Evolutionary conservation across 2,113 vertebrate genomes (phyloP), one percentile per base, ranked within the genome.

Genomic region (Myiagra hebetior): DNA sequence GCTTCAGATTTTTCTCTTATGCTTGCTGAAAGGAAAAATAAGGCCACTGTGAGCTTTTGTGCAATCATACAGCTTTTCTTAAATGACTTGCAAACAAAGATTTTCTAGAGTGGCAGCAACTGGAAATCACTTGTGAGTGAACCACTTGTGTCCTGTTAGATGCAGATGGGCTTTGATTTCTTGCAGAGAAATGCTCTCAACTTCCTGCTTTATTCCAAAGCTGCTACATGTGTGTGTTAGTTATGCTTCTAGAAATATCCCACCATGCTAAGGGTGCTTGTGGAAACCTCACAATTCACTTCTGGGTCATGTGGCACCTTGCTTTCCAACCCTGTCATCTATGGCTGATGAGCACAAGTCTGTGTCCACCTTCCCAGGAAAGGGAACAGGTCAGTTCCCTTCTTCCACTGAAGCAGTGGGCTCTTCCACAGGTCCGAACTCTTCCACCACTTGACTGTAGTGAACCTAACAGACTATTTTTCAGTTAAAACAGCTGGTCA

Each of bases 221-320:
- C 37, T 11, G 6, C 33, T 53, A 3, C 2, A 0, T 9, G 11
- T 27, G 59, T 39, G 4, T 33, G 42, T 33, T 62, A 18, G 24
- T 26, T 23, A 11, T 13, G 14, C 30, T 76, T 52, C 49, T 67
- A 26, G 64, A 74, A 53, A 6, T 33, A 16, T 49, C 42, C 37
- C 16, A 46, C 15, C 22, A 10, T 5, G 3, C 28, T 7, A 22
- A 15, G 37, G 11, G 13, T 62, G 15, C 13, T 2, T 4, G 16
- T 20, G 22, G 64, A 31, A 47, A 44, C 19, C 11, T 69, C 72
- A 13, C 6, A 15, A 0, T 15, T 19, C 31, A 9, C 7, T 64
- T 55, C 10, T 53, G 28, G 18, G 10, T 77, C 5, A 2, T 4
- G 23, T 17, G 33, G 42, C 42, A 46, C 35, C 46, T 39, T 56